Percentiles rank a stretch among this genome's conserved stretches.
These are phyloP conservation scores for Anadara kagoshimensis DNA, from an alignment of 1,140 invertebrate genomes.

Conservation along the genomic window DNA sequence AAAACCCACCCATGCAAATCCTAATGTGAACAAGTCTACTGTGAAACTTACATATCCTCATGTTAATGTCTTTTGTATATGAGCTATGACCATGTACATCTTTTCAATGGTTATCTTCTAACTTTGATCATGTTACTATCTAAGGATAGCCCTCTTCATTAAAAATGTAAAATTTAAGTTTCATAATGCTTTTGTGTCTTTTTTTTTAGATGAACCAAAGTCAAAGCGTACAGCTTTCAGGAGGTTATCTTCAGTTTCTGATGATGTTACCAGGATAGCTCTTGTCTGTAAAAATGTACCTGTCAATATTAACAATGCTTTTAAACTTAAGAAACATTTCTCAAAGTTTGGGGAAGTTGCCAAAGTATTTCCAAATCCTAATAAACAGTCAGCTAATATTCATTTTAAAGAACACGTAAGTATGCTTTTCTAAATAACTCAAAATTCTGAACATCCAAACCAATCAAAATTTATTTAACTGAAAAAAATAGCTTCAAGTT, in stretches of 20 bases:
- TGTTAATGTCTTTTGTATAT: no score
- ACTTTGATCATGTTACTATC: no score
- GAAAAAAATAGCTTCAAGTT: background rate
- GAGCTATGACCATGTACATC: no score
- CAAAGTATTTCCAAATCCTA: conserved; percentile 49
- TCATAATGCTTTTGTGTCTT: background rate
- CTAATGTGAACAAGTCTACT: no score
- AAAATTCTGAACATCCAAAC: background rate
- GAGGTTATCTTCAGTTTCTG: conserved; percentile 46
- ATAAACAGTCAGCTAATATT: conserved; percentile 56
- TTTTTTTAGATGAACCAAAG: conserved; percentile 11
- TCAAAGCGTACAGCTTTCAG: conserved; percentile 21
- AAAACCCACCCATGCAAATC: no score
- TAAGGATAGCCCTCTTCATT: no score
- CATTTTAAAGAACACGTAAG: conserved; percentile 69
- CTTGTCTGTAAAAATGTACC: conserved; percentile 62
- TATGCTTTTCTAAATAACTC: no score
- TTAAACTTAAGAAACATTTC: conserved; percentile 58
- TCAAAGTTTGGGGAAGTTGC: conserved; percentile 59
- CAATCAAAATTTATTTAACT: background rate
- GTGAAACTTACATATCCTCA: no score
- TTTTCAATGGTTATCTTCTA: no score
- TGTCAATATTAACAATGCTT: conserved; percentile 52
- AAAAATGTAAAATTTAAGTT: background rate
- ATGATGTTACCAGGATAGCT: conserved; percentile 48